Percentiles rank a stretch among this genome's conserved stretches.
phyloP scores from a whole-genome alignment of 2,113 vertebrate species.

The Poeciliopsis turrubarensis region DNA sequence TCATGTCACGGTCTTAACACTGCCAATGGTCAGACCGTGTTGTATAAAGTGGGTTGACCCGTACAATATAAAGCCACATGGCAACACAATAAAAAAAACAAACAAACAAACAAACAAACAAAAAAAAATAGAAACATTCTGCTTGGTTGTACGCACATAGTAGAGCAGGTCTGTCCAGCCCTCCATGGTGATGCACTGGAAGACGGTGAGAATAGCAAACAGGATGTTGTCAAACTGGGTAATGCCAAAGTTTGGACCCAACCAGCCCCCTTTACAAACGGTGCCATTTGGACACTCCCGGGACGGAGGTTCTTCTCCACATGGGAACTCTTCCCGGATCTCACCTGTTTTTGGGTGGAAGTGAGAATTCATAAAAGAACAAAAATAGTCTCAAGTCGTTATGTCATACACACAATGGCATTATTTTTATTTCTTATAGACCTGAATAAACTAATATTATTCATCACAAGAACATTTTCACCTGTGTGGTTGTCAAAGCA shows the following conservation, averaged over 20 bases:
- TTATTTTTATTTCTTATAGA: background rate
- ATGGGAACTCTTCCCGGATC: slow-evolving; percentile 89
- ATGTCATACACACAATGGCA: background rate
- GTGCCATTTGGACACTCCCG: slow-evolving; percentile 89
- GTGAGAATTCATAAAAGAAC: background rate
- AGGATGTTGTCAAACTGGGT: slow-evolving; percentile 97
- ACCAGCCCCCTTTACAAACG: slow-evolving; percentile 87
- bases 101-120: too few relatives aligned
- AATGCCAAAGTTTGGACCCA: slow-evolving; percentile 93
- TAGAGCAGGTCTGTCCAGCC: slow-evolving; percentile 95
- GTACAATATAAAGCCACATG: background rate
- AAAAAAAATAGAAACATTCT: background rate
- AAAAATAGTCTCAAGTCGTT: background rate
- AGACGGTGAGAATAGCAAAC: slow-evolving; percentile 93
- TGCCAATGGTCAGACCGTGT: too few relatives aligned
- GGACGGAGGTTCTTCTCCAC: slow-evolving; percentile 84
- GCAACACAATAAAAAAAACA: background rate
- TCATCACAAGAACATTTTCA: slow-evolving; percentile 49
- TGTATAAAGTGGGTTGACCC: too few relatives aligned
- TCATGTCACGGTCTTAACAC: background rate
- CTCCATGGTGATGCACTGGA: slow-evolving; percentile 98
- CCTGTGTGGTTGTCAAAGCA: slow-evolving; percentile 91
- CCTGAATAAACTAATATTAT: background rate
- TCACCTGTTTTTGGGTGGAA: slow-evolving; percentile 78
- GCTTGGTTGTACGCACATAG: slow-evolving; percentile 79